These are phyloP conservation scores for Peromyscus polionotus DNA, from an alignment of 2,113 vertebrate species.

Conservation along the genomic window DNA sequence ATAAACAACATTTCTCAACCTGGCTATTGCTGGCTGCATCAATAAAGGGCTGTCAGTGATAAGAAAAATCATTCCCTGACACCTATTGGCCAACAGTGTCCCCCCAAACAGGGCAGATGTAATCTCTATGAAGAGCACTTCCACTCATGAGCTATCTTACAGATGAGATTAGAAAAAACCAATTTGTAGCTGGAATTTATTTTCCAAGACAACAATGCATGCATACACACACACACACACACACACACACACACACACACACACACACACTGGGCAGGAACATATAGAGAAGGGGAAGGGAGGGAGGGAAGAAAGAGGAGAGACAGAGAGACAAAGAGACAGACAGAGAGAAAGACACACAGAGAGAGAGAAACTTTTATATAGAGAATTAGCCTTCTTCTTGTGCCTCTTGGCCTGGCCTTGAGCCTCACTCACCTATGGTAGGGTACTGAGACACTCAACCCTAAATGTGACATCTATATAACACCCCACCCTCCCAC, in stretches of 20 bases:
- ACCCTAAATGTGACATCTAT: too few species aligned
- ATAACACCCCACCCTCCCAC: background rate
- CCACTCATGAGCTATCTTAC: conserved; percentile 4
- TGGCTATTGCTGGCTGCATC: conserved; percentile 60
- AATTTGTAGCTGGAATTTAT: conserved; percentile 7
- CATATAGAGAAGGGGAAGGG: background rate
- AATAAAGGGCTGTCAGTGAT: conserved; percentile 63
- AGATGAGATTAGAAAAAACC: conserved; percentile 14
- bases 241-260: background rate
- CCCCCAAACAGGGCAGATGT: conserved; percentile 46
- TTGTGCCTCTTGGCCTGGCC: background rate
- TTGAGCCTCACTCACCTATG: background rate
- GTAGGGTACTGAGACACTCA: background rate
- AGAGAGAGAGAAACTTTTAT: background rate
- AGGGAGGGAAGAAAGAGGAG: background rate
- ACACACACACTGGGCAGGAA: background rate
- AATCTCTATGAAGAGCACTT: conserved; percentile 58
- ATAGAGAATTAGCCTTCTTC: background rate
- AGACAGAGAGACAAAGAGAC: background rate
- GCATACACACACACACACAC: too few species aligned
- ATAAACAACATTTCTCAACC: conserved; percentile 71
- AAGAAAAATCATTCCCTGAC: conserved; percentile 75
- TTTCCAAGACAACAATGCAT: background rate
- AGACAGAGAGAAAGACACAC: background rate
- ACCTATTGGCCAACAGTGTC: conserved; percentile 48